phyloP scores from a whole-genome alignment of 2,113 vertebrate species.

The Terrapene triunguis region DNA sequence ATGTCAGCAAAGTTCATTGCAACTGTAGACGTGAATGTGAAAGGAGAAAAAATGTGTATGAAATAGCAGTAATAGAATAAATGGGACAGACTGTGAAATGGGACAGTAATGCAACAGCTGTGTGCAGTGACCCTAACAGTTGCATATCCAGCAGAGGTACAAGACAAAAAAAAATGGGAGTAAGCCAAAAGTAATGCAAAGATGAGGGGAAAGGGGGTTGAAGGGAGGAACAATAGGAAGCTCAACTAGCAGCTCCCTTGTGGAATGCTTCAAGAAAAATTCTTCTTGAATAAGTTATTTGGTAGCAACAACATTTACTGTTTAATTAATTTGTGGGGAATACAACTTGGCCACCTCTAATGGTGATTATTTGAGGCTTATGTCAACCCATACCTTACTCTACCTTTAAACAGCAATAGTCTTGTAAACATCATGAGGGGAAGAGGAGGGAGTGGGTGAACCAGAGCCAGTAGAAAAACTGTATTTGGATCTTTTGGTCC shows the following conservation, averaged over 20 bases:
- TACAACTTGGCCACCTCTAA: too few relatives aligned
- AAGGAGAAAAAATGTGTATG: not conserved
- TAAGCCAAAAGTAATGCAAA: accelerated
- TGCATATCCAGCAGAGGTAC: not conserved
- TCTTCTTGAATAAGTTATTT: not conserved
- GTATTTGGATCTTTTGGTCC: not conserved
- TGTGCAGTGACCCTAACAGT: accelerated
- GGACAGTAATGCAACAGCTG: not conserved
- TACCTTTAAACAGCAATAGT: not conserved
- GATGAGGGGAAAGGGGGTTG: not conserved
- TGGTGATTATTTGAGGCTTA: not conserved
- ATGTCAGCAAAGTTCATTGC: not conserved
- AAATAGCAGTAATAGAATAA: not conserved
- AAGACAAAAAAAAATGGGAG: not conserved
- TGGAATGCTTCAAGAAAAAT: not conserved
- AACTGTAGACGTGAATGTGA: not conserved
- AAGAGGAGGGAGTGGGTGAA: not conserved
- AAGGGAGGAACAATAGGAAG: not conserved
- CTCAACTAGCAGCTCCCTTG: not conserved
- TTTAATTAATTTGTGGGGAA: too few relatives aligned
- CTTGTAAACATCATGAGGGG: too few relatives aligned
- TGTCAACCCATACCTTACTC: not conserved
- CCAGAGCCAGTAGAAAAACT: not conserved
- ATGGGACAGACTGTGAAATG: accelerated
- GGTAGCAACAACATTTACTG: not conserved